Evolutionary conservation across 2,888 invertebrate genomes (phyloP).

Genomic region (Parnassius smintheus): DNA sequence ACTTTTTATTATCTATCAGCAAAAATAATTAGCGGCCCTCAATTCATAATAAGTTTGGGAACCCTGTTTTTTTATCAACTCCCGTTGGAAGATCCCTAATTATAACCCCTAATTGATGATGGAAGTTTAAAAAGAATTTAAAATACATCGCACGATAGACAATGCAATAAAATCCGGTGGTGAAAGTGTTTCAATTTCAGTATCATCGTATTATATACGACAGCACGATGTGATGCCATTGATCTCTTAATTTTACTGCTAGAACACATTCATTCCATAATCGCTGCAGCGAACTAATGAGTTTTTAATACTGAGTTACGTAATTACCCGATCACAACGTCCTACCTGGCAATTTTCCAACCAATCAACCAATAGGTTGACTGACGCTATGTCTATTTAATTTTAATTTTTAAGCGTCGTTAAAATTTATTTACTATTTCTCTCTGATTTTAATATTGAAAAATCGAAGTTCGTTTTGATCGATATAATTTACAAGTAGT

Average conservation of each 20-base stretch:
- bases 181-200: slow-evolving; percentile 78
- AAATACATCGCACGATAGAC: too few relatives aligned
- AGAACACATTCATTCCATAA: slow-evolving; percentile 12
- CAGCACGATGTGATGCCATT: background rate
- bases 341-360: slow-evolving; percentile 41
- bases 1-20: too few relatives aligned
- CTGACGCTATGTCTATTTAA: slow-evolving; percentile 28
- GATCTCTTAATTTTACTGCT: background rate
- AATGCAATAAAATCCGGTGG: slow-evolving; percentile 34
- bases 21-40: too few relatives aligned
- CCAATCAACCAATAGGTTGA: slow-evolving; percentile 45
- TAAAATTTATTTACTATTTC: background rate
- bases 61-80: too few relatives aligned
- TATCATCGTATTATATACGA: slow-evolving; percentile 59
- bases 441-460: background rate
- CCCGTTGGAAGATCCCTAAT: too few relatives aligned
- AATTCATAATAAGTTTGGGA: too few relatives aligned
- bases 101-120: too few relatives aligned
- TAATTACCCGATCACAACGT: slow-evolving; percentile 30
- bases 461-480: too few relatives aligned
- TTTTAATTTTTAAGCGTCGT: slow-evolving; percentile 10
- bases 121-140: too few relatives aligned
- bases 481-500: too few relatives aligned
- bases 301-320: slow-evolving; percentile 12
- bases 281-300: slow-evolving; percentile 17